Percentiles rank a stretch among this genome's conserved stretches.
phyloP scores from a whole-genome alignment of 1,140 invertebrate genomes.

The Chironomus striatipennis region DNA sequence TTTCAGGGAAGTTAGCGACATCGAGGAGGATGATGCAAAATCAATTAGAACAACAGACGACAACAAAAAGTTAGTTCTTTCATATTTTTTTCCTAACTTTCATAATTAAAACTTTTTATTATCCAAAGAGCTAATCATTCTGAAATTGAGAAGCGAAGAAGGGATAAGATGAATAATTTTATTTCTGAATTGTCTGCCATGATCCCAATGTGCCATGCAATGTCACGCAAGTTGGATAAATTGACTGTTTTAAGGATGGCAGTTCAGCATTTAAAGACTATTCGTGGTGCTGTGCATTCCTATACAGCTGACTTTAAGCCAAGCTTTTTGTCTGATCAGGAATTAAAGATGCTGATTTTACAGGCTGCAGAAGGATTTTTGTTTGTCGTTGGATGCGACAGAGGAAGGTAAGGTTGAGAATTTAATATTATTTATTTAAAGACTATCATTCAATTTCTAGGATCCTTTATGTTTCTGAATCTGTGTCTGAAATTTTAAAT shows the following conservation, averaged over 20 bases:
- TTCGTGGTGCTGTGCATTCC: conserved; percentile 64
- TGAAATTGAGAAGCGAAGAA: conserved; percentile 86
- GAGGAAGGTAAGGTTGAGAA: conserved; percentile 49
- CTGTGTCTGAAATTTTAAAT: conserved; percentile 74
- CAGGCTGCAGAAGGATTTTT: conserved; percentile 85
- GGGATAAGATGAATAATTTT: conserved; percentile 96
- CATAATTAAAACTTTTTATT: conserved; percentile 24
- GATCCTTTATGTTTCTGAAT: conserved; percentile 85
- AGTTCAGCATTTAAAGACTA: conserved; percentile 82
- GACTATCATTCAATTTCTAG: background rate
- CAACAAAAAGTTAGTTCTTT: conserved; percentile 55
- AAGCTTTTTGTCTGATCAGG: conserved; percentile 79
- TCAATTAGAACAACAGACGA: conserved; percentile 52
- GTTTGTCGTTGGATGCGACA: conserved; percentile 88
- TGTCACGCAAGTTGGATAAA: conserved; percentile 89
- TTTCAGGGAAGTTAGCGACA: conserved; percentile 47
- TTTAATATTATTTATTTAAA: background rate
- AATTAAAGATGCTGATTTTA: conserved; percentile 71
- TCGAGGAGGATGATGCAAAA: conserved; percentile 52
- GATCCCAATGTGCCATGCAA: conserved; percentile 88
- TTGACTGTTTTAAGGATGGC: conserved; percentile 89
- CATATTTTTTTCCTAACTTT: background rate
- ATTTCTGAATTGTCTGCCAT: conserved; percentile 84
- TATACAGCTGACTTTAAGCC: conserved; percentile 80
- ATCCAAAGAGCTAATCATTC: conserved; percentile 79